These are phyloP conservation scores for Platygyra sinensis DNA, from an alignment of 64 coral and sea anemone genomes.

Conservation along the genomic window DNA sequence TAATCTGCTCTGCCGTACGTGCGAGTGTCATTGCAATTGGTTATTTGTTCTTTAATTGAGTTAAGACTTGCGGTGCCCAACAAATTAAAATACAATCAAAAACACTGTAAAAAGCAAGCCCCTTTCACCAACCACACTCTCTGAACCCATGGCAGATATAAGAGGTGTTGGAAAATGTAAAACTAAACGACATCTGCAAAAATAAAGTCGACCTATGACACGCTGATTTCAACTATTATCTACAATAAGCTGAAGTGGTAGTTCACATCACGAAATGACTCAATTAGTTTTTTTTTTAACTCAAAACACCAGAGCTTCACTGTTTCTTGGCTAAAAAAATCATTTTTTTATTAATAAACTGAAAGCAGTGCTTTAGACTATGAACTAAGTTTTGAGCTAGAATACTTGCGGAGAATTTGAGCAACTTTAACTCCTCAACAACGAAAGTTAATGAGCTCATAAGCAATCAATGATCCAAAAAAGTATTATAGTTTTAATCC, in stretches of 20 bases:
- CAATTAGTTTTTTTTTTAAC: too few relatives aligned
- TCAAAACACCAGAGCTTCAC: too few relatives aligned
- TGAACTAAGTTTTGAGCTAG: too few relatives aligned
- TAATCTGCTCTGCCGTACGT: background rate
- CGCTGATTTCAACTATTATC: too few relatives aligned
- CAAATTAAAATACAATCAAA: constrained; percentile 34
- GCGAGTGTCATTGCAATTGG: background rate
- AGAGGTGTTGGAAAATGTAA: background rate
- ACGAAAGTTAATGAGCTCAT: background rate
- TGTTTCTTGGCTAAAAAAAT: too few relatives aligned
- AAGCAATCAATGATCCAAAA: background rate
- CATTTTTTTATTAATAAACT: too few relatives aligned
- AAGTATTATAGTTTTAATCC: background rate
- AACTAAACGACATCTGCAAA: background rate
- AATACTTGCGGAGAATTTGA: too few relatives aligned
- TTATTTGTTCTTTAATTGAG: background rate
- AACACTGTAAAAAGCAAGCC: background rate
- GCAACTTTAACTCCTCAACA: too few relatives aligned
- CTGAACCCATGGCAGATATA: background rate
- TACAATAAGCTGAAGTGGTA: too few relatives aligned
- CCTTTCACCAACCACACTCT: background rate
- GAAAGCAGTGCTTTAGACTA: too few relatives aligned
- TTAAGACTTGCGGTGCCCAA: constrained; percentile 6
- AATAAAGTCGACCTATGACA: too few relatives aligned
- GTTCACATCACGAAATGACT: too few relatives aligned